A percentile compares a stretch with the other conserved stretches of the same genome.
Evolutionary conservation across 2,888 invertebrate species (phyloP).

Genomic region (Chymomyza caudatula): DNA sequence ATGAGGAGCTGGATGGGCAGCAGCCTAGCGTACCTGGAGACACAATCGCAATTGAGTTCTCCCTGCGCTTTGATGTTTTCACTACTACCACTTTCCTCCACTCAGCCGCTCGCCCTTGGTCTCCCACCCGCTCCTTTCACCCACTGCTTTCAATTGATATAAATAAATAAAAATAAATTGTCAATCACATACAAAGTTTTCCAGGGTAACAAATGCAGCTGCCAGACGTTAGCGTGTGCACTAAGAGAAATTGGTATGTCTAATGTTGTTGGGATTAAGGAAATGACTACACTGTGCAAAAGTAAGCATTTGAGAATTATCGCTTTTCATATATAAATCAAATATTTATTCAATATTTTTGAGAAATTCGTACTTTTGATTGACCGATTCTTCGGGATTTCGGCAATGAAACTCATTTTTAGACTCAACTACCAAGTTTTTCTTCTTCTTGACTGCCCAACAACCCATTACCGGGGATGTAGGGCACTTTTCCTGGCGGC

Average conservation of each 20-base stretch:
- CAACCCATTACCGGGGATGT: too few relatives aligned
- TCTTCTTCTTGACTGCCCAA: too few relatives aligned
- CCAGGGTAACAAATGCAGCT: background rate
- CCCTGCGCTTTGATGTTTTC: background rate
- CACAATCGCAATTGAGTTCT: background rate
- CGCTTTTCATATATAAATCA: too few relatives aligned
- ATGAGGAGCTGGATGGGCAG: background rate
- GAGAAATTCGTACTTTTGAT: too few relatives aligned
- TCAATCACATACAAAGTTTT: background rate
- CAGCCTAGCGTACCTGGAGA: background rate
- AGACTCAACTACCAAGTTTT: too few relatives aligned
- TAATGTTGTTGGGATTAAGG: too few relatives aligned
- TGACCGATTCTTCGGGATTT: too few relatives aligned
- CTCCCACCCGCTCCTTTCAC: background rate
- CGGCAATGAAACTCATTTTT: too few relatives aligned
- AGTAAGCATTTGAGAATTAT: too few relatives aligned
- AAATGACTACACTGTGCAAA: too few relatives aligned
- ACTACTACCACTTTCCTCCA: background rate
- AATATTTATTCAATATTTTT: too few relatives aligned
- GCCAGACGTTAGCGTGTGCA: background rate
- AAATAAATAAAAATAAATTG: slow-evolving; percentile 1
- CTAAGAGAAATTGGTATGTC: background rate
- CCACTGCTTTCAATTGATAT: background rate
- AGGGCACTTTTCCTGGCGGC: too few relatives aligned
- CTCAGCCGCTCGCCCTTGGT: background rate